Conservation (phyloP, 2,113 vertebrate species). For the Serranochromis macrocephalus region DNA sequence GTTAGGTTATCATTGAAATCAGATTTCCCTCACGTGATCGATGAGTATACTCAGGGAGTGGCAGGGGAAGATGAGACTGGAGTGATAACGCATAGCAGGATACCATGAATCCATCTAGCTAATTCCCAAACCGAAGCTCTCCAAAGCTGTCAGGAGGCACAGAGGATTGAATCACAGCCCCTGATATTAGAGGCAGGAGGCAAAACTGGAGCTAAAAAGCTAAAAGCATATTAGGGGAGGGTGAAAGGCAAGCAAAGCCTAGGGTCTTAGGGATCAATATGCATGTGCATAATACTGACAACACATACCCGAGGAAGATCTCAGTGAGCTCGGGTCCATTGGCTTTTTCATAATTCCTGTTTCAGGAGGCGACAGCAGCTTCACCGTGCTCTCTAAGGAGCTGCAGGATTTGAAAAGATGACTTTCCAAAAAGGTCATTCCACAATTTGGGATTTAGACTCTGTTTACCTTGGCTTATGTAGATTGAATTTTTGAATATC, state of each 20-base stretch:
- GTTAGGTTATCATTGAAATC: constrained; percentile 51
- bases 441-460: background rate
- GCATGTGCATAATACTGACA: constrained; percentile 1
- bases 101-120: constrained; percentile 4
- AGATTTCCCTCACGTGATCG: constrained; percentile 39
- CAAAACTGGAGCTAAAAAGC: background rate
- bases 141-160: constrained; percentile 8
- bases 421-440: background rate
- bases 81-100: constrained; percentile 29
- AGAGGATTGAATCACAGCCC: background rate
- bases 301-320: background rate
- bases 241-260: background rate
- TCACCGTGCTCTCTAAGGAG: background rate
- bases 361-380: background rate
- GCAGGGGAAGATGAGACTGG: background rate
- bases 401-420: background rate
- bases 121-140: constrained; percentile 16
- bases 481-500: background rate
- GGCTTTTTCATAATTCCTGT: background rate
- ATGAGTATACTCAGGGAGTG: constrained; percentile 14
- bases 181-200: constrained; percentile 20
- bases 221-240: background rate
- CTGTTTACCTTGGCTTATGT: background rate
- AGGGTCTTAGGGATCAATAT: constrained; percentile 22
- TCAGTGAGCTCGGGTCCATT: background rate